Evolutionary conservation across 2,888 invertebrate genomes (phyloP).

Genomic region (Drosophila hamatofila): DNA sequence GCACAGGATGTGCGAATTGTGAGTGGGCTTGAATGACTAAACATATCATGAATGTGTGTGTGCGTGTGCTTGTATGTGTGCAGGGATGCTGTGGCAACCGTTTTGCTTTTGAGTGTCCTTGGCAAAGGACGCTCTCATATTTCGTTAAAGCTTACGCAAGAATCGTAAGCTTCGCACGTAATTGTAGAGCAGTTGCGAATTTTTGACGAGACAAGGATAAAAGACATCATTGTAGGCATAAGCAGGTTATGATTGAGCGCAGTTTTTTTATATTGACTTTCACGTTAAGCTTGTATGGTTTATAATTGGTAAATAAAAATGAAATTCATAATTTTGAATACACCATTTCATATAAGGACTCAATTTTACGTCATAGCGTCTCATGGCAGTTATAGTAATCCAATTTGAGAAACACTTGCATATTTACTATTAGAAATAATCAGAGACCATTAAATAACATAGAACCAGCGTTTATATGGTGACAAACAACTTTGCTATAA

Average conservation of each 20-base stretch:
- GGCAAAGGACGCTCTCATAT: slow-evolving; percentile 62
- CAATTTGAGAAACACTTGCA: neutral
- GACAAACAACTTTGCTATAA: neutral
- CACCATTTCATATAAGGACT: neutral
- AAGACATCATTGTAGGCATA: neutral
- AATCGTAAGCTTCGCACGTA: slow-evolving; percentile 47
- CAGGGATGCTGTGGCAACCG: slow-evolving; percentile 56
- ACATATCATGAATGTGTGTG: neutral
- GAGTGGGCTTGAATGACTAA: neutral
- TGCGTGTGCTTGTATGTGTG: slow-evolving; percentile 5
- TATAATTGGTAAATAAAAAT: neutral
- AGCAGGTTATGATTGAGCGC: neutral
- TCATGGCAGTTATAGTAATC: neutral
- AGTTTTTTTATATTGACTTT: neutral
- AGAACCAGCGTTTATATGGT: too few species aligned
- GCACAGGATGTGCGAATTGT: slow-evolving; percentile 14
- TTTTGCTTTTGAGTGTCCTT: slow-evolving; percentile 57
- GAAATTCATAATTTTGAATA: neutral
- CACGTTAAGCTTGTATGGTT: neutral
- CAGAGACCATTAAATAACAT: neutral
- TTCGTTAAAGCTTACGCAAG: slow-evolving; percentile 65
- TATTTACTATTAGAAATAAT: neutral
- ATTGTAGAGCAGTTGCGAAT: slow-evolving; percentile 2
- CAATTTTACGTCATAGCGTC: neutral
- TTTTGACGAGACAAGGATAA: slow-evolving; percentile 1